Evolutionary conservation across 2,113 vertebrate species (phyloP), one percentile per base, ranked within the genome.

Genomic region (Tretioscincus oriximinensis): DNA sequence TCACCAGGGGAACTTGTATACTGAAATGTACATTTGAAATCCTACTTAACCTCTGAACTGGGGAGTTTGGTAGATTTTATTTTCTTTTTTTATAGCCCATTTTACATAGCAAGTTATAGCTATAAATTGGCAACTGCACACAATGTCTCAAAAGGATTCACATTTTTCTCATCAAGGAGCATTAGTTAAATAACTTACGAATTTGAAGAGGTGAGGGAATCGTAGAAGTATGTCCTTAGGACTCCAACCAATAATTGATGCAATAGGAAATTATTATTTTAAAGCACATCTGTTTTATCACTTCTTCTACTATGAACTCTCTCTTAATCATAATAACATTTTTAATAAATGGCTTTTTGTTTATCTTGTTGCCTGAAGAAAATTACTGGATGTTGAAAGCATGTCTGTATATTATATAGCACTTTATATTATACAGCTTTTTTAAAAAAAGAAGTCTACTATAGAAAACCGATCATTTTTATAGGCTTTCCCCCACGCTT

Each of bases 201-300:
- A 73, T 0, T 63, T 73, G 65, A 80, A 83, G 83, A 77, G 24
- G 82, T 76, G 67, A 85, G 82, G 21, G 49, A 80, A 77, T 80
- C 61, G 74, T 77, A 64, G 66, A 86, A 81, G 8, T n/a, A 81
- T 61, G 81, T 81, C 82, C 72, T 85, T 77, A 26, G 71, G 73
- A 85, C 85, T 67, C 65, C 76, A 75, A 79, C 82, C 28, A 35
- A 66, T 64, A 45, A 64, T 86, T 81, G 67, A 75, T 81, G 71
- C 26, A 74, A 11, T 89, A 89, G 85, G 86, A 89, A 90, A 88
- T 85, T 87, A 41, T 85, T 75, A 31, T 87, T 79, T 2, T 72
- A 83, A 80, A 71, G n/a, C 10, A 90, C 86, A 81, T 91, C 90
- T 91, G 91, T 79, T 92, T 91, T 87, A 92, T 81, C 49, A 82